Evolutionary conservation across 2,797 vertebrate genomes (phyloP).

Genomic region (Hydrophis major): DNA sequence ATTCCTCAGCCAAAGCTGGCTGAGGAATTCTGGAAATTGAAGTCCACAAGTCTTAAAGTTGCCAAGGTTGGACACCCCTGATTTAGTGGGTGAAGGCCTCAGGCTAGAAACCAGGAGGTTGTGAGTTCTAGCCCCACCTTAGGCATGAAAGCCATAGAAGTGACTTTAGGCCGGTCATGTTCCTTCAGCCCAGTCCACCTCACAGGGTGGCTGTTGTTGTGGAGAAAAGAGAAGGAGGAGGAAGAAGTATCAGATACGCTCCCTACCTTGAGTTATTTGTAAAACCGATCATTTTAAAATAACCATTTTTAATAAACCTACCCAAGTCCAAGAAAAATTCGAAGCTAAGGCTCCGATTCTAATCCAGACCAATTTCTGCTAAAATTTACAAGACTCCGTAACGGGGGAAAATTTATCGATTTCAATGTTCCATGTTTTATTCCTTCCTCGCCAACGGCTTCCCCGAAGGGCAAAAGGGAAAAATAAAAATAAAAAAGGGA

Average conservation of each 20-base stretch:
- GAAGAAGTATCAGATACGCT: neutral
- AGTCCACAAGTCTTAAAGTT: too few species aligned
- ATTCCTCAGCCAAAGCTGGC: too few species aligned
- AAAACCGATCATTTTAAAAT: neutral
- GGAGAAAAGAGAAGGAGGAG: neutral
- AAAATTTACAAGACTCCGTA: too few species aligned
- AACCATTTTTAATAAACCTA: neutral
- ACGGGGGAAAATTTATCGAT: fast-evolving
- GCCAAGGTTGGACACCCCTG: too few species aligned
- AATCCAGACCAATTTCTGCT: neutral
- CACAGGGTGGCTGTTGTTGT: neutral
- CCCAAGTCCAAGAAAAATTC: neutral
- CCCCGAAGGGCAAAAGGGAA: neutral
- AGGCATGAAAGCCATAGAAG: neutral
- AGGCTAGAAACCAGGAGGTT: neutral
- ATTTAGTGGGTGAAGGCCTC: neutral
- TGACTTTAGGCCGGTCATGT: neutral
- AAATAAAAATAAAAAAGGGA: neutral
- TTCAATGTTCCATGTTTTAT: neutral
- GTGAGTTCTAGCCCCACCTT: neutral
- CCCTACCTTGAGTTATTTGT: neutral
- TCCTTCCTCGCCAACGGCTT: neutral
- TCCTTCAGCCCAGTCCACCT: neutral
- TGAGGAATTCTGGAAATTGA: too few species aligned
- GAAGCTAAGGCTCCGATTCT: neutral